Conservation (phyloP, 2,113 vertebrate genomes). For the Hemicordylus capensis region DNA sequence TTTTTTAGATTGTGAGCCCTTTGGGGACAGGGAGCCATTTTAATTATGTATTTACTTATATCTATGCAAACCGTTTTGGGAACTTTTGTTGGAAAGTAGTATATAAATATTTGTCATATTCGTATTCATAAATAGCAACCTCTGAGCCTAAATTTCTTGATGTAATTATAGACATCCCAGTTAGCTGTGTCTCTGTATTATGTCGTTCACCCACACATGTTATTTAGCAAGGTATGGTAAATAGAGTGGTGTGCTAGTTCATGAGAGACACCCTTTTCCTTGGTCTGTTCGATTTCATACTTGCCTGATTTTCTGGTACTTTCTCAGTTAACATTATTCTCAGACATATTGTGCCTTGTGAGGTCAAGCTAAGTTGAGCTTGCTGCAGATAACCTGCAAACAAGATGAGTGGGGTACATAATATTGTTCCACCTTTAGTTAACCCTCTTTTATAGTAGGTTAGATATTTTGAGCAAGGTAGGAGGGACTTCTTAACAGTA, state of each 20-base stretch:
- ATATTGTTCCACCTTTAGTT: conserved; percentile 2
- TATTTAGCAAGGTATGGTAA: background rate
- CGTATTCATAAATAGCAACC: conserved; percentile 20
- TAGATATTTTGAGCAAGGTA: background rate
- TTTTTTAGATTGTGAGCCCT: no score
- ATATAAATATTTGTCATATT: no score
- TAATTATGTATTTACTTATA: no score
- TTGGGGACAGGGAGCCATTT: no score
- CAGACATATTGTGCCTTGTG: background rate
- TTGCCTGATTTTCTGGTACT: background rate
- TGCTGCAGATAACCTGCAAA: background rate
- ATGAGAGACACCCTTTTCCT: background rate
- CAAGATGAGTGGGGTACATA: background rate
- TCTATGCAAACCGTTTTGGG: no score
- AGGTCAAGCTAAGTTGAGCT: background rate
- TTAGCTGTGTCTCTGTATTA: background rate
- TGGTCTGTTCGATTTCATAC: background rate
- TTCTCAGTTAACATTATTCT: background rate
- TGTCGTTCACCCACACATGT: background rate
- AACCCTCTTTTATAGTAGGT: background rate
- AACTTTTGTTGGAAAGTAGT: no score
- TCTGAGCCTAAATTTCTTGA: conserved; percentile 14
- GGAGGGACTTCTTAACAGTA: background rate
- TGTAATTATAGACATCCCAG: background rate
- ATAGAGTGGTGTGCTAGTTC: background rate